phyloP scores from a whole-genome alignment of 2,113 vertebrate species.

The Clarias gariepinus region DNA sequence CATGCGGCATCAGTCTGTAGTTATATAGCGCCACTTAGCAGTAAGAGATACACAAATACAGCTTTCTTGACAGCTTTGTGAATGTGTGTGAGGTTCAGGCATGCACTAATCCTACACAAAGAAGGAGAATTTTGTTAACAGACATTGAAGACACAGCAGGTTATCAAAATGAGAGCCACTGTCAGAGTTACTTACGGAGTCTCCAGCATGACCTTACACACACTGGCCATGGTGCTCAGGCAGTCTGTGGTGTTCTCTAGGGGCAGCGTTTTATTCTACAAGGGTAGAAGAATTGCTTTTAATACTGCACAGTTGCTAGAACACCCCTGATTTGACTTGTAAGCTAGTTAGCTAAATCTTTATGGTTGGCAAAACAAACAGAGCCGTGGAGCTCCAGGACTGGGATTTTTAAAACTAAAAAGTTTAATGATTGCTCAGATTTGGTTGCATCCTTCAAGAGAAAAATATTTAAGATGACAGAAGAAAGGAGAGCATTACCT shows the following conservation, averaged over 20 bases:
- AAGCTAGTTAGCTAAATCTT: not conserved
- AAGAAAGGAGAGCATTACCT: slow-evolving; percentile 72
- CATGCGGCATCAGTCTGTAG: too few relatives aligned
- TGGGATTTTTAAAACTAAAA: not conserved
- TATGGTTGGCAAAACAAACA: not conserved
- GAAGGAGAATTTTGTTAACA: not conserved
- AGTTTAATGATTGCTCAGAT: not conserved
- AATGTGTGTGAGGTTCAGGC: not conserved
- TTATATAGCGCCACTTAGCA: too few relatives aligned
- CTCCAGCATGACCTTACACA: slow-evolving; percentile 99
- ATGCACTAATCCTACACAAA: not conserved
- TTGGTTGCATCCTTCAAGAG: not conserved
- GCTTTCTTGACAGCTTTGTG: not conserved
- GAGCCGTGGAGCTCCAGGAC: not conserved
- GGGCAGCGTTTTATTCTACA: slow-evolving; percentile 93
- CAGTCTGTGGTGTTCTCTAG: slow-evolving; percentile 99
- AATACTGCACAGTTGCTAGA: not conserved
- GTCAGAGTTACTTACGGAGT: slow-evolving; percentile 85
- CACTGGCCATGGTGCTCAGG: slow-evolving; percentile 96
- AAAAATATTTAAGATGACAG: not conserved
- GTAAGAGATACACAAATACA: not conserved
- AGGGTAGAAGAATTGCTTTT: slow-evolving; percentile 23
- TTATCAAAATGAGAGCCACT: not conserved
- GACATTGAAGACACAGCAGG: not conserved
- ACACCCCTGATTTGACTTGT: not conserved